Conservation (phyloP, 2,797 vertebrate genomes). For the Capromys pilorides region DNA sequence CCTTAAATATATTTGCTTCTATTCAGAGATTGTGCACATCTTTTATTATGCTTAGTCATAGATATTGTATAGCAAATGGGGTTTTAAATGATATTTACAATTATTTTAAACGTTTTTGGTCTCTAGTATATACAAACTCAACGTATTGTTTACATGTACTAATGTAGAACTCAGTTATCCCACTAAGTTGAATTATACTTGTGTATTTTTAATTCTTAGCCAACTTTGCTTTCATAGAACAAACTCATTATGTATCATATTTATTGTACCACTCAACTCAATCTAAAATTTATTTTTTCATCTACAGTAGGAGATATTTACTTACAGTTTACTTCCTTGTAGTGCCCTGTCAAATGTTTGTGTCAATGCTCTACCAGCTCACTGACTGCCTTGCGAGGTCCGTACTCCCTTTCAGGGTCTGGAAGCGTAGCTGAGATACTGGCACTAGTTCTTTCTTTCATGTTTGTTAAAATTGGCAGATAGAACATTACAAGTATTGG, state of each 20-base stretch:
- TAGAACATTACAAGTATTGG: background rate
- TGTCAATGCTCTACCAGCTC: background rate
- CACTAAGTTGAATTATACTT: background rate
- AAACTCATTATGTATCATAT: background rate
- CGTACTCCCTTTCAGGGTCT: background rate
- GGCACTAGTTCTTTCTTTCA: background rate
- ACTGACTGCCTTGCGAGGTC: background rate
- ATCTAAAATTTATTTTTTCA: background rate
- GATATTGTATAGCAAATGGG: background rate
- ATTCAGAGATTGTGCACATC: background rate
- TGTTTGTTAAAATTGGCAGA: background rate
- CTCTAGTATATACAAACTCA: background rate
- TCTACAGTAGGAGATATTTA: background rate
- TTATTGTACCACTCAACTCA: background rate
- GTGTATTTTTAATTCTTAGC: background rate
- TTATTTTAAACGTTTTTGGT: background rate
- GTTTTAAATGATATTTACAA: slow-evolving; percentile 15
- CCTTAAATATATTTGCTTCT: background rate
- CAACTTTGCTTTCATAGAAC: background rate
- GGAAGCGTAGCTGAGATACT: background rate
- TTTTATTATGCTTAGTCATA: background rate
- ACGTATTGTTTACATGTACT: background rate
- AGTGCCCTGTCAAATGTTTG: background rate
- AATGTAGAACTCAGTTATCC: background rate
- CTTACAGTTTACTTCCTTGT: background rate